Base-by-base conservation (phyloP, 1,140 invertebrate genomes). In the Drosophila insularis region DNA sequence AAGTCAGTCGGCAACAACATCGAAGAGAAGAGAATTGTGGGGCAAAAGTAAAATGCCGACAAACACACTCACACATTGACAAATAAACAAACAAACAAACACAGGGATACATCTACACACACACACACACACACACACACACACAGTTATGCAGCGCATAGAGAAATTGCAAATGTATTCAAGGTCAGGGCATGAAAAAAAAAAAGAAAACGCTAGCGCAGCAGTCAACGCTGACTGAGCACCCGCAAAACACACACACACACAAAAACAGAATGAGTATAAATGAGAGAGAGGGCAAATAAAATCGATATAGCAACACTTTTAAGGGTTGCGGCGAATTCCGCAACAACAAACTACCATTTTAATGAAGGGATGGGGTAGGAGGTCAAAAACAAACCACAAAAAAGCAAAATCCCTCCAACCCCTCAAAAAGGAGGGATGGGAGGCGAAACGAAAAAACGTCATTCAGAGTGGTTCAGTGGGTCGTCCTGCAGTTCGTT, bases 261-360 rank as follows among this genome's bases (percentile, higher is more conserved):
- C 66, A 75, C 50, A 66, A 35, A 69, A 40, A 69, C 55, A 6
- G 11, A 59, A 6, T 43, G 19, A 55, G 17, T 8, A 17, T 53
- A 61, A 63, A 68, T 65, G 17, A 60, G 37, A 46, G 40, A 31
- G 13, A 27, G 7, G 35, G 67, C 32, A 66, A 58, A 62, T 71
- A 89, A 87, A 89, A 89, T 89, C 84, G 77, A 89, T 89, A 89
- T 78, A 80, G 73, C 85, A 84, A 89, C 84, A 84, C 80, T 89
- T 87, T 89, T 82, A 89, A 89, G 84, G 84, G 84, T 89, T 89
- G 84, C 84, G 80, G 84, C 84, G 84, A 89, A 82, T 86, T 50
- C 43, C 43, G 17, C 43, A 21, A 50, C 43, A 81, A 65, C 65
- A 46, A 68, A 67, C 79, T 53, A 46, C 40, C 37, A 39, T 27